Evolutionary conservation across 2,797 vertebrate species (phyloP), one percentile per base, ranked within the genome.

Genomic region (Lagodon rhomboides): DNA sequence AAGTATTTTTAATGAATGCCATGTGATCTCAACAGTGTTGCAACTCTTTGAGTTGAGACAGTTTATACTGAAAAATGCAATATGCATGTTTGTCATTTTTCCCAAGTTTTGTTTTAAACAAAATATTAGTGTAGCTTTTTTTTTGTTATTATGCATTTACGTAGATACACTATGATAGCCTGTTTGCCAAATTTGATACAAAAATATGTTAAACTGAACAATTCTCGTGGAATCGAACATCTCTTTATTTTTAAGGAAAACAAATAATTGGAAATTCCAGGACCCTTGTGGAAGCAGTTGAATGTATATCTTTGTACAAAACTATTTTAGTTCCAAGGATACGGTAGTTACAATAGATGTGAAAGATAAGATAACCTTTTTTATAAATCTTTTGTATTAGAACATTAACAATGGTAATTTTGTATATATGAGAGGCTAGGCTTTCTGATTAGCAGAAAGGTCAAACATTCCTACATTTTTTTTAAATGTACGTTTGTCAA

Each of bases 351-450:
- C 91, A 90, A 96, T 97, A 98, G 96, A 97, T 96, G 90, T 92
- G 96, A 93, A 93, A 91, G 91, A 93, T 89, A 92, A 94, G 85
- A 97, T 97, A 97, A 98, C 93, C 92, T 97, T 98, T 93, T 93
- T 98, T 98, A 97, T 97, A 98, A 97, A 97, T 96, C 96, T 98
- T 99, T 99, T 99, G 97, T 98, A 99, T 98, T 98, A 98, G 97
- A 97, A 98, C 96, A 97, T 97, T 97, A 99, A 98, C 97, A 97
- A 97, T 95, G 97, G 97, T 97, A 97, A 98, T 97, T 98, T 98
- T 98, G 97, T 98, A 98, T 97, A 98, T 98, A 98, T 95, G 95
- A 97, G 91, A 97, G 95, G 95, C 96, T 97, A 98, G 96, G 96
- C 97, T 98, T 99, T 98, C 97, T 98, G 97, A 97, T 95, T 98